phyloP scores from a whole-genome alignment of 35 echinoderm and acorn worm genomes.

The Acanthaster planci region DNA sequence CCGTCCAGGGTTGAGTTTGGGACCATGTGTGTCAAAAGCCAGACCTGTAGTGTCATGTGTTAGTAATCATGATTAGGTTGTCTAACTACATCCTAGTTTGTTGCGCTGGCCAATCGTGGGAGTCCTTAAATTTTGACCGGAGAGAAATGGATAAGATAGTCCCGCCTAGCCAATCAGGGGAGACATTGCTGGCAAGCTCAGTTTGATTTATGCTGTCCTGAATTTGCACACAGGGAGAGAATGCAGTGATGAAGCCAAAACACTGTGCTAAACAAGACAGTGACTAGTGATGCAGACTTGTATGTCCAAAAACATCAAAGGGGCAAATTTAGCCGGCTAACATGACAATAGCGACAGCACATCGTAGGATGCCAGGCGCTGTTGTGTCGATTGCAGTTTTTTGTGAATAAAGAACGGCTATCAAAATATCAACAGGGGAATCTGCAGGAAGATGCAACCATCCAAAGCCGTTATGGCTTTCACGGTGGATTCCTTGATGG shows the following conservation, averaged over 20 bases:
- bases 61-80: conserved; percentile 14
- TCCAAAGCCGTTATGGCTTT: conserved; percentile 36
- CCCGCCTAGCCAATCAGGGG: conserved; percentile 42
- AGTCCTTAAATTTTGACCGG: not conserved
- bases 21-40: not conserved
- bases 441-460: conserved; percentile 2
- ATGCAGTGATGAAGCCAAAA: conserved; percentile 14
- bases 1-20: not conserved
- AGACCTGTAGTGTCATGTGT: not conserved
- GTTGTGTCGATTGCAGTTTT: not conserved
- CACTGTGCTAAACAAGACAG: not conserved
- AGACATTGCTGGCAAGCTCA: conserved; percentile 15
- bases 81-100: not conserved
- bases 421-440: not conserved
- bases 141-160: not conserved
- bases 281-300: not conserved
- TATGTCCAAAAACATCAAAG: not conserved
- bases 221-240: conserved; percentile 3
- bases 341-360: not conserved
- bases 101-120: conserved; percentile 22
- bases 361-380: not conserved
- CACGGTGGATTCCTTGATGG: conserved; percentile 40
- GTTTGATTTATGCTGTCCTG: conserved; percentile 5
- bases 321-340: not conserved
- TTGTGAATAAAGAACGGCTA: not conserved